These are phyloP conservation scores for Drosophila gunungcola DNA, from an alignment of 1,140 invertebrate species.

Conservation along the genomic window DNA sequence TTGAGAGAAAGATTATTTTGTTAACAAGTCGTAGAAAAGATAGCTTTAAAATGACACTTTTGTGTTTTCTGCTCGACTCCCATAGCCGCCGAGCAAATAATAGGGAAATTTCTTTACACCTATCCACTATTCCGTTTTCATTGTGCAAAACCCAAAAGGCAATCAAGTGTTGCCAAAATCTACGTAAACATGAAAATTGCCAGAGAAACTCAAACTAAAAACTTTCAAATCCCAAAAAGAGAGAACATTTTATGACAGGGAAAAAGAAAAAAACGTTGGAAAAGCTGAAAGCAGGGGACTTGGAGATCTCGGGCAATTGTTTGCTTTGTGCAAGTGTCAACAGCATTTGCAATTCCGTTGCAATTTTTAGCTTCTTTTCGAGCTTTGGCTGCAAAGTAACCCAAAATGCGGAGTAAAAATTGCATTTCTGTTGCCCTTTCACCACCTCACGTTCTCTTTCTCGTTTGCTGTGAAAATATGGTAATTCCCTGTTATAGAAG, in stretches of 20 bases:
- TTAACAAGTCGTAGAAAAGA: too few relatives aligned
- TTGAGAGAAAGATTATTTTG: too few relatives aligned
- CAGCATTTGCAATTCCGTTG: conserved; percentile 81
- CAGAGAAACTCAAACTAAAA: conserved; percentile 44
- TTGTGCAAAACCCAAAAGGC: conserved; percentile 63
- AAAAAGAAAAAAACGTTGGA: conserved; percentile 4
- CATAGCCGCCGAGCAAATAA: neutral
- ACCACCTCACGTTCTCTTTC: conserved; percentile 3
- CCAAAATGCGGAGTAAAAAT: conserved; percentile 33
- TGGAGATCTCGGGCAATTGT: conserved; percentile 54
- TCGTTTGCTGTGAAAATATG: conserved; percentile 54
- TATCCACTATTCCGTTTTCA: conserved; percentile 29
- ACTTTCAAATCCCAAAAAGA: conserved; percentile 15
- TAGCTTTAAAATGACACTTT: too few relatives aligned
- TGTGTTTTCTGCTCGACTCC: too few relatives aligned
- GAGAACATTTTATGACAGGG: conserved; percentile 30
- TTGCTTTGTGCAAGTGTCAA: conserved; percentile 82
- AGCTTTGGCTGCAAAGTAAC: conserved; percentile 49
- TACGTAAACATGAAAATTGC: conserved; percentile 74
- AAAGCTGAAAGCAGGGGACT: conserved; percentile 17
- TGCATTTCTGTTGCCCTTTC: conserved; percentile 20
- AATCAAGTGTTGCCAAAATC: conserved; percentile 78
- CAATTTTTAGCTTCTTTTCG: conserved; percentile 74
- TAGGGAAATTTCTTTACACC: conserved; percentile 25
- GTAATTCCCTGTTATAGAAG: conserved; percentile 52